Base-by-base conservation (phyloP, 2,888 invertebrate genomes). In the Autographa pulchrina region DNA sequence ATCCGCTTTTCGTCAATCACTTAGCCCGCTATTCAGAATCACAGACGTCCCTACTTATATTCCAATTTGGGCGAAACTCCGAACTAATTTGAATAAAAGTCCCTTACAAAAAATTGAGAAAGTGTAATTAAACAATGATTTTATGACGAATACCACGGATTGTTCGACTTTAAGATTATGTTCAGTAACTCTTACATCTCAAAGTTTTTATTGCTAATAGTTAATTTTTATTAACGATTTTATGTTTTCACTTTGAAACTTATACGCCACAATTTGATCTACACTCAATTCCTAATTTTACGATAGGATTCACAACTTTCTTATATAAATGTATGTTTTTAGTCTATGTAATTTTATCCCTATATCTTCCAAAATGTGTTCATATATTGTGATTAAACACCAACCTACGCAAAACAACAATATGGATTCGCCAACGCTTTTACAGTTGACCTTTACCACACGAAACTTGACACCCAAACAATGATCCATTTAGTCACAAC, bases 71-170 rank as follows among this genome's bases (percentile, higher is more conserved):
- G 38, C 58, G 62, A 81, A 86, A 78, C 83, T 78, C 71, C 70
- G 35, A 72, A 80, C 66, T 78, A 74, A 86, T 87, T 86, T 85
- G 77, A 87, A 88, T 86, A 83, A 80, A 81, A 80, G 67, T 74
- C 71, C 38, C 66, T 64, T 52, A n/a, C 11, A 74, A 77, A 81
- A 68, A 81, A 82, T 62, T 25, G 52, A 43, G 67, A 64, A 72
- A 70, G 31, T 64, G 65, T 65, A 82, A 81, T 81, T 81, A 81
- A 70, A 74, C 72, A 81, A 70, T 58, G 78, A 75, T 75, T 72
- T 78, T 63, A 78, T 75, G 67, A 72, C 67, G 25, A 71, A 62
- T 64, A 62, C 59, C n/a, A 62, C 64, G 56, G 18, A 9, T 60
- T 68, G 64, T 62, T 48, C 18, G 20, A 54, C 18, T 54, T 9